A percentile compares a stretch with the other conserved stretches of the same genome.
Evolutionary conservation across 2,113 vertebrate genomes (phyloP).

Genomic region (Sphyrna mokarran): DNA sequence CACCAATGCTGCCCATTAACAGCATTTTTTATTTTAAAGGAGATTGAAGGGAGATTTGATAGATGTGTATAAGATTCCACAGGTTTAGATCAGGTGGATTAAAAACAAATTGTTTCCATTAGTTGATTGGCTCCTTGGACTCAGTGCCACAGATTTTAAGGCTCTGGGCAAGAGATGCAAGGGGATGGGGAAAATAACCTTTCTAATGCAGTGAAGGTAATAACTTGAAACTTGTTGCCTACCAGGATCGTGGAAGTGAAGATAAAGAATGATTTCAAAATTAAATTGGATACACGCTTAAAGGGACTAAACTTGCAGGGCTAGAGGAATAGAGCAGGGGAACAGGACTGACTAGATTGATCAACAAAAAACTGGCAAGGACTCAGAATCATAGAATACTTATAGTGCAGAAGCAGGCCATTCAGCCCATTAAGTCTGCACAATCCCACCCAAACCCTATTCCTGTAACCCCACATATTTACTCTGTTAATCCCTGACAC

Average conservation of each 20-base stretch:
- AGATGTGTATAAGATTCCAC: background rate
- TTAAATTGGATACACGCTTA: background rate
- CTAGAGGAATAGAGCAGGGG: background rate
- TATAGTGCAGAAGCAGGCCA: no score
- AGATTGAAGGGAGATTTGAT: background rate
- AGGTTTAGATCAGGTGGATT: background rate
- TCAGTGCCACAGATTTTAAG: background rate
- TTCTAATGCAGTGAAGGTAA: background rate
- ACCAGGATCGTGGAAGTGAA: background rate
- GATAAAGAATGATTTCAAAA: background rate
- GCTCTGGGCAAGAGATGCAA: background rate
- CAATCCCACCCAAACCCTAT: no score
- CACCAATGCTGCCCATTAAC: background rate
- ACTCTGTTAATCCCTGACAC: no score
- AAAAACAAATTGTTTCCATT: background rate
- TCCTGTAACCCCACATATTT: no score
- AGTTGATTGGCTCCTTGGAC: background rate
- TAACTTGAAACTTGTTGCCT: background rate
- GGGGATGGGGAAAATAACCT: background rate
- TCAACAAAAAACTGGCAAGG: background rate
- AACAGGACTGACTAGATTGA: background rate
- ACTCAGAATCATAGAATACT: background rate
- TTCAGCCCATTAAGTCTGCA: no score
- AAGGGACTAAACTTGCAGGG: background rate
- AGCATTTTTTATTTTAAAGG: background rate